phyloP scores from a whole-genome alignment of 2,888 invertebrate genomes.

The Corythucha ciliata region DNA sequence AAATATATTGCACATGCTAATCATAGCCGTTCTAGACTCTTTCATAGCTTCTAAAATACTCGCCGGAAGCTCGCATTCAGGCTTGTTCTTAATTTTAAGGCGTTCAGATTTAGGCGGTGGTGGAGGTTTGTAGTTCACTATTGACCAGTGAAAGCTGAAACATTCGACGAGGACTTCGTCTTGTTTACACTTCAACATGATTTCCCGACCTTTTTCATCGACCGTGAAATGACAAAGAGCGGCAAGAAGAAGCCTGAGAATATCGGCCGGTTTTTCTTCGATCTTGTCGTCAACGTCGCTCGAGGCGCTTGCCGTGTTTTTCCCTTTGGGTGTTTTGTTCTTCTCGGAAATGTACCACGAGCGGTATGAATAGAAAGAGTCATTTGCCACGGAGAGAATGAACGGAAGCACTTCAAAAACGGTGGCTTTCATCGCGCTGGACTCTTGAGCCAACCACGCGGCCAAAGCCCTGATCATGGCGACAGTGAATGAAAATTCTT shows the following conservation, averaged over 20 bases:
- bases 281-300: constrained; percentile 46
- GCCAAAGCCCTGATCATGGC: constrained; percentile 74
- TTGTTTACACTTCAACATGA: constrained; percentile 65
- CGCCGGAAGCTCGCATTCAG: constrained; percentile 64
- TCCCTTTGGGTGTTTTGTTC: constrained; percentile 47
- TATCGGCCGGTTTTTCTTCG: constrained; percentile 57
- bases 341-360: constrained; percentile 59
- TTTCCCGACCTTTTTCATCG: constrained; percentile 75
- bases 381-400: constrained; percentile 68
- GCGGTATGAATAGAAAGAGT: constrained; percentile 66
- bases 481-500: constrained; percentile 66
- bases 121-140: constrained; percentile 75
- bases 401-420: constrained; percentile 73
- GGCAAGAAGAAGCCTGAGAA: constrained; percentile 73
- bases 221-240: constrained; percentile 85
- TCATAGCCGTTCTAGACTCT: constrained; percentile 73
- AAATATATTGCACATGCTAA: constrained; percentile 80
- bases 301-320: constrained; percentile 29
- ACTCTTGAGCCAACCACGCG: constrained; percentile 87
- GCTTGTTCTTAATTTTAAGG: constrained; percentile 61
- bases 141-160: constrained; percentile 74
- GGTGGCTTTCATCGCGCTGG: constrained; percentile 74
- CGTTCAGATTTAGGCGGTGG: constrained; percentile 71
- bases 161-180: constrained; percentile 73
- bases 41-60: constrained; percentile 71